Evolutionary conservation across 2,113 vertebrate genomes (phyloP).

Genomic region (Noctilio leporinus): DNA sequence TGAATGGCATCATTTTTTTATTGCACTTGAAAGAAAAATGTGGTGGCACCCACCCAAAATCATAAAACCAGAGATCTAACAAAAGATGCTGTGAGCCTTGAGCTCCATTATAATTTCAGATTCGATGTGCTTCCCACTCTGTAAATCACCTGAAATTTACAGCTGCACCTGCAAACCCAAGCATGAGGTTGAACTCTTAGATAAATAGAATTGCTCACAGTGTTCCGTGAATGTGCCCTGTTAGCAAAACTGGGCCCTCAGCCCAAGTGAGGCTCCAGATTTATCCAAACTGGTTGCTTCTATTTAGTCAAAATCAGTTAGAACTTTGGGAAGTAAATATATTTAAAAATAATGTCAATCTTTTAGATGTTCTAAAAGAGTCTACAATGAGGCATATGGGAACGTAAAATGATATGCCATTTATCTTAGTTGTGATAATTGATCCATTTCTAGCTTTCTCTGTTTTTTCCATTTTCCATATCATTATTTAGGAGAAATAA

Average conservation of each 20-base stretch:
- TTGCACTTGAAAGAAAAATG: constrained; percentile 61
- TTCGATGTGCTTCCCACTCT: constrained; percentile 62
- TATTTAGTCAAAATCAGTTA: constrained; percentile 6
- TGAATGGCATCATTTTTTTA: constrained; percentile 58
- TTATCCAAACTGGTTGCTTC: not conserved
- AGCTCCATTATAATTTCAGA: constrained; percentile 67
- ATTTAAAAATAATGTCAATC: constrained; percentile 17
- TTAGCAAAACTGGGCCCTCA: constrained; percentile 43
- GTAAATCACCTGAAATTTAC: constrained; percentile 70
- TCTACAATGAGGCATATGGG: not conserved
- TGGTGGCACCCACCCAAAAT: constrained; percentile 59
- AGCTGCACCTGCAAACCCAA: constrained; percentile 63
- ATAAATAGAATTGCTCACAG: constrained; percentile 59
- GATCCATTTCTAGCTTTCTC: not conserved
- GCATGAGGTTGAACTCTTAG: constrained; percentile 31
- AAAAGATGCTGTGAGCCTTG: constrained; percentile 60
- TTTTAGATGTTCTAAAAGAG: not conserved
- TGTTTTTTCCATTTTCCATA: not conserved
- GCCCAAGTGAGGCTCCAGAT: not conserved
- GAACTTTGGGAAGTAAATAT: constrained; percentile 1
- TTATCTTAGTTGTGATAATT: not conserved
- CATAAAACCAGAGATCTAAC: constrained; percentile 60
- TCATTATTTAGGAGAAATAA: not conserved
- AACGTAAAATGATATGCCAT: not conserved
- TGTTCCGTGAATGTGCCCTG: constrained; percentile 42